phyloP scores from a whole-genome alignment of 2,113 vertebrate genomes.

The Lamprotornis superbus region DNA sequence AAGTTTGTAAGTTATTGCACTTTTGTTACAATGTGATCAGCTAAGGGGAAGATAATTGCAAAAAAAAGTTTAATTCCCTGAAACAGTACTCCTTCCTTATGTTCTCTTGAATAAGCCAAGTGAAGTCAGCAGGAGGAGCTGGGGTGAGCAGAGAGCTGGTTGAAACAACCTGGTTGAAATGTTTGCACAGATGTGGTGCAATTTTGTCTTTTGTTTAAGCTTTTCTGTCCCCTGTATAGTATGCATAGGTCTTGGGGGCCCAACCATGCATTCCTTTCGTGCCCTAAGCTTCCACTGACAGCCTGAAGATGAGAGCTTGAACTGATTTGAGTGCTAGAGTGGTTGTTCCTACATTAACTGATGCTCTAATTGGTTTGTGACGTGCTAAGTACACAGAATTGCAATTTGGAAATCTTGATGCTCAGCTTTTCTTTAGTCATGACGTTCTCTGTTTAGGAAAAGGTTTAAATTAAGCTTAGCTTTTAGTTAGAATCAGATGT shows the following conservation, averaged over 20 bases:
- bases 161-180: slow-evolving; percentile 10
- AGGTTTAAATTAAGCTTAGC: neutral
- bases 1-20: slow-evolving; percentile 69
- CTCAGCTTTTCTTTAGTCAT: neutral
- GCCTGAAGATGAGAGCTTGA: neutral
- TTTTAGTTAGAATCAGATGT: neutral
- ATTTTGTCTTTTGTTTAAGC: neutral
- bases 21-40: slow-evolving; percentile 48
- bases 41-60: slow-evolving; percentile 36
- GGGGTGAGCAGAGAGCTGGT: neutral
- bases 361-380: neutral
- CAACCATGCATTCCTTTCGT: neutral
- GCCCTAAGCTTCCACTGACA: neutral
- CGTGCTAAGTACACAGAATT: neutral
- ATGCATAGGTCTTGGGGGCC: neutral
- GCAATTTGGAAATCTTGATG: neutral
- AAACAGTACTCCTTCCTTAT: neutral
- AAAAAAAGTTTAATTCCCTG: slow-evolving; percentile 39
- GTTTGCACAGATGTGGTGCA: slow-evolving; percentile 39
- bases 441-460: neutral
- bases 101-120: slow-evolving; percentile 1
- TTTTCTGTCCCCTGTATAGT: neutral
- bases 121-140: neutral
- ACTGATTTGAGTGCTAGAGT: neutral
- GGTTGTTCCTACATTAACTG: neutral